Evolutionary conservation across 1,140 invertebrate genomes (phyloP).

Genomic region (Bradysia coprophila): DNA sequence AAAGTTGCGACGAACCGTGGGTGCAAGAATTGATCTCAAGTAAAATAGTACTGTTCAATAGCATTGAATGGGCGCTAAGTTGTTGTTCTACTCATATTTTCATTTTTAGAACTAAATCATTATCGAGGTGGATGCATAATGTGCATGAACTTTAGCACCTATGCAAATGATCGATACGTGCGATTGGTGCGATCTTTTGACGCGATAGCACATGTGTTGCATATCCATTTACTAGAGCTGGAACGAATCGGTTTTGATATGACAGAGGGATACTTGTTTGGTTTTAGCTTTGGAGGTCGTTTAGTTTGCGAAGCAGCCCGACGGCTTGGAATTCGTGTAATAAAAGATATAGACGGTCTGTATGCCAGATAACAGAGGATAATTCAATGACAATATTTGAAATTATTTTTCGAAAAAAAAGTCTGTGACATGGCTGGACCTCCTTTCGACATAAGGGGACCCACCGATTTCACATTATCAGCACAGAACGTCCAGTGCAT

Average conservation of each 20-base stretch:
- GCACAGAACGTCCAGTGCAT: conserved; percentile 20
- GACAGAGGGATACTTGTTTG: conserved; percentile 15
- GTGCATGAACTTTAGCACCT: conserved; percentile 17
- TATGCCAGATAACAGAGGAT: neutral
- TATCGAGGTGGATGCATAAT: conserved; percentile 20
- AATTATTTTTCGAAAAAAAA: no score
- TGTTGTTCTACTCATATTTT: neutral
- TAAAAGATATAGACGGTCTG: conserved; percentile 14
- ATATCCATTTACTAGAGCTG: conserved; percentile 9
- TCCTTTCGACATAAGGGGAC: conserved; percentile 14
- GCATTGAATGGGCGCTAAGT: neutral
- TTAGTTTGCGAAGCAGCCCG: conserved; percentile 15
- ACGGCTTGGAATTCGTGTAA: conserved; percentile 8
- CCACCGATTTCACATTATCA: conserved; percentile 12
- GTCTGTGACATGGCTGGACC: conserved; percentile 23
- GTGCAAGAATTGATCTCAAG: conserved; percentile 14
- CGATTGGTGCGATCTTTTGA: conserved; percentile 14
- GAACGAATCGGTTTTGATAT: conserved; percentile 14
- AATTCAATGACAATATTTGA: no score
- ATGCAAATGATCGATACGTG: conserved; percentile 12
- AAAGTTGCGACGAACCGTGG: conserved; percentile 18
- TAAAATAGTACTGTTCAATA: conserved; percentile 7
- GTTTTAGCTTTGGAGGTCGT: conserved; percentile 21
- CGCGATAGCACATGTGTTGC: conserved; percentile 10
- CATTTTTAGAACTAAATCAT: conserved; percentile 11